These are phyloP conservation scores for Australoheros scitulus DNA, from an alignment of 2,113 vertebrate species.

Conservation along the genomic window DNA sequence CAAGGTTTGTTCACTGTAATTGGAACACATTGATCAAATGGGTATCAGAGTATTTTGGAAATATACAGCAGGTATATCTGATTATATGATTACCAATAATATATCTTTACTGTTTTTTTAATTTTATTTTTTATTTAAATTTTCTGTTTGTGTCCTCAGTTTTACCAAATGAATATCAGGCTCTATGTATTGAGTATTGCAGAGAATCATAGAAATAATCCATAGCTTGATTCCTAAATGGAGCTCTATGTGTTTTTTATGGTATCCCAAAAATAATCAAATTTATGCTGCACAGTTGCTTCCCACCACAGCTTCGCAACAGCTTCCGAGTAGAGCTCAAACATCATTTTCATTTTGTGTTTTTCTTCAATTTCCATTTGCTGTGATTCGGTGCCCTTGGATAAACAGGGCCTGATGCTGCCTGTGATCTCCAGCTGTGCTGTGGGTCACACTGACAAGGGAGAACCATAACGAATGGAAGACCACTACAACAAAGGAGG, in stretches of 20 bases:
- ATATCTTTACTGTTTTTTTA: too few relatives aligned
- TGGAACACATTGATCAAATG: too few relatives aligned
- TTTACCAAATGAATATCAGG: too few relatives aligned
- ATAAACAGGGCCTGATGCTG: conserved; percentile 26
- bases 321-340: conserved; percentile 3
- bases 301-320: background rate
- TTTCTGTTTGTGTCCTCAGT: too few relatives aligned
- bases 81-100: too few relatives aligned
- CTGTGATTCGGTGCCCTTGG: conserved; percentile 21
- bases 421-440: conserved; percentile 50
- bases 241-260: background rate
- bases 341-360: conserved; percentile 15
- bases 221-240: background rate
- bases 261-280: background rate
- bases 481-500: conserved; percentile 31
- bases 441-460: conserved; percentile 32
- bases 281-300: background rate
- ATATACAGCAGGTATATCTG: too few relatives aligned
- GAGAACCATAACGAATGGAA: conserved; percentile 26
- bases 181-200: background rate
- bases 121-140: too few relatives aligned
- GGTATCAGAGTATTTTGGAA: too few relatives aligned
- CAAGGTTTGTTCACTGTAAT: background rate
- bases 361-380: conserved; percentile 40
- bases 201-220: background rate